A percentile compares a stretch with the other conserved stretches of the same genome.
phyloP scores from a whole-genome alignment of 2,888 invertebrate genomes.

The Sarcophaga rosellei region DNA sequence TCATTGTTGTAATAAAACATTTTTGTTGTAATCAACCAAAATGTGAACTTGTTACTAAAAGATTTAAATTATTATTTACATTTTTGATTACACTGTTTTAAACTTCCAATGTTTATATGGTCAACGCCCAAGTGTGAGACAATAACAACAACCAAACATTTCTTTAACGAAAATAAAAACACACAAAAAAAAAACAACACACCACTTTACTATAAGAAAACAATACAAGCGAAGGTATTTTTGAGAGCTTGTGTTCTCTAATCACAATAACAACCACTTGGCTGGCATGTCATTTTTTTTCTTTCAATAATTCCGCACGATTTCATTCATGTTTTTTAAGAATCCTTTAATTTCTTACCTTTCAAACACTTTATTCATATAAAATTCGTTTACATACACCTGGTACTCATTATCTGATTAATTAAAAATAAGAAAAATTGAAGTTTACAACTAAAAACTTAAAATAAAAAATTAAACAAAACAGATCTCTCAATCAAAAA shows the following conservation, averaged over 20 bases:
- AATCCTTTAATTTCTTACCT: conserved; percentile 52
- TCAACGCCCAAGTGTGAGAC: conserved; percentile 76
- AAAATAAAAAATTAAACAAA: conserved; percentile 57
- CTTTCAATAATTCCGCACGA: neutral
- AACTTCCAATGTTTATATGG: conserved; percentile 68
- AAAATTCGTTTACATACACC: conserved; percentile 43
- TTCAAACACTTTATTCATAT: conserved; percentile 35
- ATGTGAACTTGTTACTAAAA: neutral
- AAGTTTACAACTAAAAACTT: conserved; percentile 41
- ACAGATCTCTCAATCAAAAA: conserved; percentile 10
- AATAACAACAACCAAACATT: conserved; percentile 40
- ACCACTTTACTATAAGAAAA: conserved; percentile 71
- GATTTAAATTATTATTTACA: neutral
- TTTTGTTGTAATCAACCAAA: no score
- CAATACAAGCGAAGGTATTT: conserved; percentile 65
- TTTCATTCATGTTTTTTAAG: conserved; percentile 39
- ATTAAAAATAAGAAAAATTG: conserved; percentile 39
- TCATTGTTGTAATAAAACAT: conserved; percentile 4
- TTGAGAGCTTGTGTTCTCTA: conserved; percentile 11
- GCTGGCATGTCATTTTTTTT: conserved; percentile 38
- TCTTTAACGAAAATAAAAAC: conserved; percentile 42
- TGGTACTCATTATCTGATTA: conserved; percentile 39
- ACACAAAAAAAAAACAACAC: conserved; percentile 68
- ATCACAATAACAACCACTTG: conserved; percentile 57
- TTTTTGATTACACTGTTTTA: conserved; percentile 27